Conservation (phyloP, 1,140 invertebrate genomes). For the Ectropis grisescens region DNA sequence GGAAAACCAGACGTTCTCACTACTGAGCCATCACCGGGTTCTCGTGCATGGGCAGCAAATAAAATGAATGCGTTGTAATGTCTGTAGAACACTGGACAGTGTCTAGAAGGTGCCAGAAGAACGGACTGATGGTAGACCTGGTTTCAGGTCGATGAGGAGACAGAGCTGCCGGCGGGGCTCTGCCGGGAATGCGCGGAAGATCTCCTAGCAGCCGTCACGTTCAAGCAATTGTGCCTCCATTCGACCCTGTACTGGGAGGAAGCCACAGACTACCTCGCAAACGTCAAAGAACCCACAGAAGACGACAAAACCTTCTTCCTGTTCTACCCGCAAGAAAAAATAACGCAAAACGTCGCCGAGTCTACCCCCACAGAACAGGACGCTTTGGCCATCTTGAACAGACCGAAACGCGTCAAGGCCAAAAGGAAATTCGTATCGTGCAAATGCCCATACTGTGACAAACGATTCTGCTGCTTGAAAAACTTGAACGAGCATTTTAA, state of each 20-base stretch:
- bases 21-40: too few species aligned
- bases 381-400: slow-evolving; percentile 18
- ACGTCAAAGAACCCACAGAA: slow-evolving; percentile 9
- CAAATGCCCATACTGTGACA: slow-evolving; percentile 42
- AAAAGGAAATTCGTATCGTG: slow-evolving; percentile 5
- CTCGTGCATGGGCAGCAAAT: too few species aligned
- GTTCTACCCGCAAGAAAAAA: slow-evolving; percentile 21
- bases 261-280: slow-evolving; percentile 10
- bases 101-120: too few species aligned
- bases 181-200: slow-evolving; percentile 31
- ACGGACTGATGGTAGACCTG: slow-evolving; percentile 40
- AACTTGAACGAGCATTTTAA: slow-evolving; percentile 45
- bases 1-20: too few species aligned
- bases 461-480: slow-evolving; percentile 25
- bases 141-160: slow-evolving; percentile 46
- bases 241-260: slow-evolving; percentile 27
- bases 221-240: slow-evolving; percentile 22
- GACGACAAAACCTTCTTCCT: slow-evolving; percentile 30
- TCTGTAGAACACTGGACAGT: too few species aligned
- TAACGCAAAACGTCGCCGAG: slow-evolving; percentile 6
- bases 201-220: slow-evolving; percentile 22
- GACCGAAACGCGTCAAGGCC: not conserved
- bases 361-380: slow-evolving; percentile 5
- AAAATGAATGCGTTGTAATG: too few species aligned
- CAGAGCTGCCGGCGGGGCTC: slow-evolving; percentile 26